Base-by-base conservation (phyloP, 1,140 invertebrate genomes). In the Andricus grossulariae region DNA sequence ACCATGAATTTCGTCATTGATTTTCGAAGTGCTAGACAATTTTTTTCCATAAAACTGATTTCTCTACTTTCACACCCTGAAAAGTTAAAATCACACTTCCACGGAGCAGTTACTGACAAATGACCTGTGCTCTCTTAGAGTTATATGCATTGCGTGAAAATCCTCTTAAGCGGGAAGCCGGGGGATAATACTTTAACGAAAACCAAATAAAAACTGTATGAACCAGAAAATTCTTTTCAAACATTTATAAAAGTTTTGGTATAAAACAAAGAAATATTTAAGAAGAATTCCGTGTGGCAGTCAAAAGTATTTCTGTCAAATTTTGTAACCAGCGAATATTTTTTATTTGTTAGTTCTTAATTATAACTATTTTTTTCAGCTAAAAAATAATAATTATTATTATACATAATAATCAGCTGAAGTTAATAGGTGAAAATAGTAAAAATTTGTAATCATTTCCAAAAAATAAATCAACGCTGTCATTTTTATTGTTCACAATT, bases 81-180 rank as follows among this genome's bases (percentile, higher is more conserved):
- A 66, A 66, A 66, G 57, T 66, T 66, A 66, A 66, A 66, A 66
- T 66, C 32, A 39, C 57, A 66, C 57, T 66, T 66, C 57, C 21
- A 66, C 4, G 57, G 57, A 15, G 25, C 32, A 39, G 32, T 66
- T 39, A 66, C 57, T 39, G 57, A 39, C 39, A 66, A 66, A 66
- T 16, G 57, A 39, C 25, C 4, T 16, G 57, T 39, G 57, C 25
- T 66, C 39, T 16, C 15, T 16, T 15, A 39, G 21, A 60, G 21
- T 25, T 60, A 60, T 60, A 60, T 25, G 57, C 21, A 13, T 60
- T 12, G 21, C 19, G 57, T 60, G 57, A 66, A 39, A 66, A 66
- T 16, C 57, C 57, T 32, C 25, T 66, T 32, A 66, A 66, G 57
- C 15, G 32, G 25, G 32, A 66, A 66, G 39, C 32, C 25, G 39